phyloP scores from a whole-genome alignment of 2,113 vertebrate species.

The Myxocyprinus asiaticus region DNA sequence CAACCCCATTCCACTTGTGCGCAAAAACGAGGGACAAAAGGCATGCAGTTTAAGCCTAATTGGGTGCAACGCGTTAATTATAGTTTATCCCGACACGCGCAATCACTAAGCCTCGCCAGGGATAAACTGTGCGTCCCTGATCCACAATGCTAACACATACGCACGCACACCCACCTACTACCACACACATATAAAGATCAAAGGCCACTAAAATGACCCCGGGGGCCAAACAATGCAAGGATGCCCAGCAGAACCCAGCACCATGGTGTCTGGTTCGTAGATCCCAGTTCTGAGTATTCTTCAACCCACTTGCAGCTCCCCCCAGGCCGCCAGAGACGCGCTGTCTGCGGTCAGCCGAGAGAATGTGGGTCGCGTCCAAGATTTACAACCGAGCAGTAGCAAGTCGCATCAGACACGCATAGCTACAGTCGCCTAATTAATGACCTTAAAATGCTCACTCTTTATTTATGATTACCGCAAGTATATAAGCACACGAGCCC shows the following conservation, averaged over 20 bases:
- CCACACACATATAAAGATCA: conserved; percentile 12
- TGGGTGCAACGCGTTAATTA: conserved; percentile 74
- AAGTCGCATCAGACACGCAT: conserved; percentile 15
- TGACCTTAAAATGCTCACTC: conserved; percentile 32
- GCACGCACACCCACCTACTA: background rate
- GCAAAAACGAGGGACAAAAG: conserved; percentile 50
- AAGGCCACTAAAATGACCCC: background rate
- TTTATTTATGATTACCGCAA: background rate
- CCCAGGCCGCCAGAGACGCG: conserved; percentile 37
- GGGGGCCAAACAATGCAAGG: conserved; percentile 12
- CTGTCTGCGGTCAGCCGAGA: conserved; percentile 51
- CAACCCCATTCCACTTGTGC: background rate
- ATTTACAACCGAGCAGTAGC: conserved; percentile 63
- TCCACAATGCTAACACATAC: conserved; percentile 42
- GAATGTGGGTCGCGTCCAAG: conserved; percentile 72
- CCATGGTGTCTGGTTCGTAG: background rate
- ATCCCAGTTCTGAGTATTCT: background rate
- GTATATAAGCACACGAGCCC: conserved; percentile 27
- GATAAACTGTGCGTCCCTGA: conserved; percentile 48
- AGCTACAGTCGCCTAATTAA: conserved; percentile 40
- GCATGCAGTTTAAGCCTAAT: conserved; percentile 66
- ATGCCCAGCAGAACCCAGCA: background rate
- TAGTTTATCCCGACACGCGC: conserved; percentile 38
- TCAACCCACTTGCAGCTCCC: conserved; percentile 33
- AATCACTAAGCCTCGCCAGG: conserved; percentile 25